phyloP scores from a whole-genome alignment of 2,113 vertebrate species.

The Plecotus auritus region DNA sequence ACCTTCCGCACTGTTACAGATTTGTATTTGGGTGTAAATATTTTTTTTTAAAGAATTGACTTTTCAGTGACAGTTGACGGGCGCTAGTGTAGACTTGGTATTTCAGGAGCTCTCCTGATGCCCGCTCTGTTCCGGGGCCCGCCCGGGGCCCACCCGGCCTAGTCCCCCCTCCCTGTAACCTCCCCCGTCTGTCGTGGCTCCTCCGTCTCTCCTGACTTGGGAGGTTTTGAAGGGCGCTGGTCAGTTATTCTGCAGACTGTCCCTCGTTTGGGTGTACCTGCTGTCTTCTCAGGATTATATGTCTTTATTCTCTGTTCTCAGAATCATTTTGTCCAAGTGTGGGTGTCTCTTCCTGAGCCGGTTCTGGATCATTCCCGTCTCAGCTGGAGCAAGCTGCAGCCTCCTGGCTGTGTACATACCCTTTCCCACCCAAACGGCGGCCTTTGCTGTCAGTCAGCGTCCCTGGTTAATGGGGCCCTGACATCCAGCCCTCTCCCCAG shows the following conservation, averaged over 20 bases:
- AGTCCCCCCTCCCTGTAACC: not conserved
- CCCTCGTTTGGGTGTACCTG: not conserved
- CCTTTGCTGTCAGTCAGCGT: not conserved
- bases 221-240: not conserved
- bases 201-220: not conserved
- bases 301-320: not conserved
- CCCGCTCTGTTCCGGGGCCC: too few species aligned
- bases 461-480: not conserved
- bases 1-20: not conserved
- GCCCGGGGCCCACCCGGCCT: too few species aligned
- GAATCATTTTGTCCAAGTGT: not conserved
- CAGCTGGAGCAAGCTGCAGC: not conserved
- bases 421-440: not conserved
- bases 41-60: not conserved
- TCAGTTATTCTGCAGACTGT: not conserved
- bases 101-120: not conserved
- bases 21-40: not conserved
- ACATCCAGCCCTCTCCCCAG: not conserved
- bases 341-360: not conserved
- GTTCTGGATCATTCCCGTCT: not conserved
- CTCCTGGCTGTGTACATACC: accelerated
- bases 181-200: not conserved
- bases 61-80: not conserved
- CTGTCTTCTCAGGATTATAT: not conserved
- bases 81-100: too few species aligned